Evolutionary conservation across 2,888 invertebrate species (phyloP), one percentile per base, ranked within the genome.

Genomic region (Vesta saturnalis): DNA sequence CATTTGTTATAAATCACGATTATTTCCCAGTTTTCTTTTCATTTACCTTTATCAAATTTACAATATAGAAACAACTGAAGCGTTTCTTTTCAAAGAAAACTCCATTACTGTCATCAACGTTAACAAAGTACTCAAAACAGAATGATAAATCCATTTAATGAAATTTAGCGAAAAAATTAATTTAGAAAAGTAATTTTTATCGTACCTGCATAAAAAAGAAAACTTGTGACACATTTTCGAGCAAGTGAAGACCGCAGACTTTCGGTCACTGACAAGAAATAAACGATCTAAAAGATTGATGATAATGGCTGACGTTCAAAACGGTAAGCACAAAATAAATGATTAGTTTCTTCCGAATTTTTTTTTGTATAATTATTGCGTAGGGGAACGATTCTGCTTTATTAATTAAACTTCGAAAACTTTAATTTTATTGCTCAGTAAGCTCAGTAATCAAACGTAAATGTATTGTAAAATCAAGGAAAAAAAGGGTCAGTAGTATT

Each of bases 261-360:
- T 66, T 62, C 66, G 73, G 76, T 77, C 79, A 78, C 67, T 75
- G 77, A 79, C 78, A 79, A 80, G 77, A 82, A 81, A 82, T 81
- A 82, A 82, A 82, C 81, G 82, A 81, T 77, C 77, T 75, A 71
- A 73, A 81, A 82, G 82, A 82, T 82, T 82, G 82, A 82, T 82
- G 81, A 79, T 81, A 77, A 79, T 78, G 77, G 79, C 78, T 79
- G 80, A 81, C 81, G 79, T 78, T n/a, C 74, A 76, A 77, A 80
- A 80, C 80, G 78, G 76, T 79, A 78, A 77, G 77, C 77, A 72
- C 78, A 78, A 81, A 81, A 81, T 80, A 81, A 81, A 81, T 81
- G 81, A 81, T 81, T 80, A 79, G 78, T 74, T 77, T 72, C 74
- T 78, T 77, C 65, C 70, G 72, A 70, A 67, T 58, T 73, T 73